These are phyloP conservation scores for Urocynchramus pylzowi DNA, from an alignment of 2,113 vertebrate species.

Conservation along the genomic window DNA sequence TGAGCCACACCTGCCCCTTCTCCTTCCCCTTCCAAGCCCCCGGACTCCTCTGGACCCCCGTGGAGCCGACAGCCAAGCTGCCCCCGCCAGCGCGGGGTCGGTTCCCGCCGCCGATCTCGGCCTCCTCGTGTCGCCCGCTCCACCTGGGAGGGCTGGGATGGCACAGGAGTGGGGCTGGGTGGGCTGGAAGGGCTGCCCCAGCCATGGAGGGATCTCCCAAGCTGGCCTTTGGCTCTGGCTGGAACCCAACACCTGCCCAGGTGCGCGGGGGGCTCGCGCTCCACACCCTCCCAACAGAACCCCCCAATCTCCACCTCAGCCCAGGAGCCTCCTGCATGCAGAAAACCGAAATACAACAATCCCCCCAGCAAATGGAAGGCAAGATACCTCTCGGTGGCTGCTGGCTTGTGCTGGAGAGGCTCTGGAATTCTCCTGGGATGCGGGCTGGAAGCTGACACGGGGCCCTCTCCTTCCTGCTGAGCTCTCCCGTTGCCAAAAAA, in stretches of 20 bases:
- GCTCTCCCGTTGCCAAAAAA: neutral
- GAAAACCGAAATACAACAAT: neutral
- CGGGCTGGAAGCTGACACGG: neutral
- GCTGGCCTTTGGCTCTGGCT: neutral
- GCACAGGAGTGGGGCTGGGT: neutral
- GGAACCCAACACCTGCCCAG: rapidly evolving
- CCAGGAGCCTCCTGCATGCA: neutral
- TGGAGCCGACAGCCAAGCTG: conserved; percentile 32
- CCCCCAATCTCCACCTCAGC: neutral
- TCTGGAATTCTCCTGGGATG: neutral
- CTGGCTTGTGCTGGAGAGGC: neutral
- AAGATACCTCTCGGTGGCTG: neutral
- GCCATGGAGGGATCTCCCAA: neutral
- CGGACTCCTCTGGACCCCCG: neutral
- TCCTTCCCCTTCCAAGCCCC: neutral
- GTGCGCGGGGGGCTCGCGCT: rapidly evolving
- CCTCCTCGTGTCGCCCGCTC: neutral
- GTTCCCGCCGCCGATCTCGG: rapidly evolving
- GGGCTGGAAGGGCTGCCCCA: neutral
- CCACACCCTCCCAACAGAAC: neutral
- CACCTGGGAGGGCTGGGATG: rapidly evolving
- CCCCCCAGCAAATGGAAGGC: neutral
- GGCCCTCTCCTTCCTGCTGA: neutral
- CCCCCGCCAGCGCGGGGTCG: neutral
- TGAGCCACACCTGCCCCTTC: neutral